A percentile compares a stretch with the other conserved stretches of the same genome.
Evolutionary conservation across 2,113 vertebrate genomes (phyloP).

Genomic region (Fulica atra): DNA sequence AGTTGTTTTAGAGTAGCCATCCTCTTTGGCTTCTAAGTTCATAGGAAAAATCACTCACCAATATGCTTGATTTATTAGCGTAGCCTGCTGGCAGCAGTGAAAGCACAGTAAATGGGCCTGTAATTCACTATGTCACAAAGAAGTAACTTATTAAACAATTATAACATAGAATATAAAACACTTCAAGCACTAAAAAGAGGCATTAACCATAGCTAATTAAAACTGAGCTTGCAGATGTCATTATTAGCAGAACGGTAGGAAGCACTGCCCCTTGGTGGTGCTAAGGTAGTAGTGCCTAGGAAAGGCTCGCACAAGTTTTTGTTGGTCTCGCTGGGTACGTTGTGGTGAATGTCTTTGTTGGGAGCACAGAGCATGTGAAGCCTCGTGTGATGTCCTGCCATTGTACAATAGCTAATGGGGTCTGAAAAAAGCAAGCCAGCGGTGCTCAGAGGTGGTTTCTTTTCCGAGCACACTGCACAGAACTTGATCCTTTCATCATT

Average conservation of each 20-base stretch:
- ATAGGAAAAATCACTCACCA: background rate
- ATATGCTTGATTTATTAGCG: background rate
- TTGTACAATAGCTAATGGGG: background rate
- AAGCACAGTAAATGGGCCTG: background rate
- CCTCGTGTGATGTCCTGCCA: background rate
- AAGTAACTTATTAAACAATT: constrained; percentile 13
- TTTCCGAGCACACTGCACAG: background rate
- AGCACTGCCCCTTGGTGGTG: constrained; percentile 53
- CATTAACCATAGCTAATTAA: background rate
- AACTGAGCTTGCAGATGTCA: background rate
- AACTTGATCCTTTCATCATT: background rate
- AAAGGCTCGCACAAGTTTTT: background rate
- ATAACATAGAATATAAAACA: background rate
- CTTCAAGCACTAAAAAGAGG: background rate
- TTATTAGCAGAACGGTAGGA: background rate
- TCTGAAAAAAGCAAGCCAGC: background rate
- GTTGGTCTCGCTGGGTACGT: rapidly evolving
- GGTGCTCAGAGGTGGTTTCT: background rate
- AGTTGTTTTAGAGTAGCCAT: background rate
- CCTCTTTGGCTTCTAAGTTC: background rate
- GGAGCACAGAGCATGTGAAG: background rate
- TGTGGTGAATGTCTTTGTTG: background rate
- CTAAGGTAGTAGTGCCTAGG: background rate
- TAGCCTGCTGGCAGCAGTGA: background rate
- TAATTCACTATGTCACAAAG: background rate